A percentile compares a stretch with the other conserved stretches of the same genome.
Evolutionary conservation across 2,113 vertebrate genomes (phyloP).

Genomic region (Atractosteus spatula): DNA sequence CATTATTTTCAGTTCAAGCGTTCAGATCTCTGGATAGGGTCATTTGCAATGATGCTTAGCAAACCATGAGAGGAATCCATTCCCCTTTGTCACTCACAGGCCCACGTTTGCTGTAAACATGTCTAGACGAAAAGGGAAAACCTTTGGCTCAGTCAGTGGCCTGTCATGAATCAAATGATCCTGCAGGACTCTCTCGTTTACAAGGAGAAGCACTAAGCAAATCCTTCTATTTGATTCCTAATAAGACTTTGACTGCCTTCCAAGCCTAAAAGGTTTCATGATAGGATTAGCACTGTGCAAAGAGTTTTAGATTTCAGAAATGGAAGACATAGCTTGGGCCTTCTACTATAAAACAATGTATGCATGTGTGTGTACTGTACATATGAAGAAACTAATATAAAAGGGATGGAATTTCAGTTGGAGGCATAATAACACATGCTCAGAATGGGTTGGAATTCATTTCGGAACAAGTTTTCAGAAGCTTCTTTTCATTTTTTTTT

Average conservation of each 20-base stretch:
- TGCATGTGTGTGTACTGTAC: not conserved
- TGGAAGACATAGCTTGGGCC: not conserved
- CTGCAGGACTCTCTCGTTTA: slow-evolving; percentile 44
- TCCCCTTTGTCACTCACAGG: slow-evolving; percentile 58
- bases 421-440: too few relatives aligned
- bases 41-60: slow-evolving; percentile 58
- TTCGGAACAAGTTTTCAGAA: too few relatives aligned
- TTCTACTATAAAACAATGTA: not conserved
- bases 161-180: slow-evolving; percentile 53
- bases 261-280: not conserved
- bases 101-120: slow-evolving; percentile 60
- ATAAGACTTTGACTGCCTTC: not conserved
- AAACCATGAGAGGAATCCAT: slow-evolving; percentile 53
- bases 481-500: not conserved
- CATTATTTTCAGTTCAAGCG: slow-evolving; percentile 41
- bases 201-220: slow-evolving; percentile 48
- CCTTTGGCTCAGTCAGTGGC: slow-evolving; percentile 55
- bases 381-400: not conserved
- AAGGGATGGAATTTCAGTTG: too few relatives aligned
- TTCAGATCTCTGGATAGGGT: slow-evolving; percentile 50
- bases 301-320: not conserved
- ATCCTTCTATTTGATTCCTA: slow-evolving; percentile 21
- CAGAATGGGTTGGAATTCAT: too few relatives aligned
- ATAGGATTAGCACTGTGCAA: not conserved
- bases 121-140: slow-evolving; percentile 48